Evolutionary conservation across 2,797 vertebrate genomes (phyloP).

Genomic region (Cossypha caffra): DNA sequence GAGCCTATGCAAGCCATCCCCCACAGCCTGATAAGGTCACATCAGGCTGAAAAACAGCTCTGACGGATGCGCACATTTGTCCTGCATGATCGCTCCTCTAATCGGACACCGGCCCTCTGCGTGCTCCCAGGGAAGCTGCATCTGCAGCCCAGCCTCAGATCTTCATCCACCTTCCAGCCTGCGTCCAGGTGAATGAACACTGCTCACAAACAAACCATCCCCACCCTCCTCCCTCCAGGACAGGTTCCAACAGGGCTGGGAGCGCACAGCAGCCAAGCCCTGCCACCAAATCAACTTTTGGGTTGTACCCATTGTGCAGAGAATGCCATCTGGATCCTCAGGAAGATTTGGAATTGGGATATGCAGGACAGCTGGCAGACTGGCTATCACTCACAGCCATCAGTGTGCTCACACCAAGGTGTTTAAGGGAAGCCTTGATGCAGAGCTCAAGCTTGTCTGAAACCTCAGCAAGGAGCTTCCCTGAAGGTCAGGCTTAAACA

Average conservation of each 20-base stretch:
- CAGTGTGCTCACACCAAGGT: not conserved
- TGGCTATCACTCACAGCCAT: not conserved
- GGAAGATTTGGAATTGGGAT: not conserved
- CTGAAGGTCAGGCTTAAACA: slow-evolving; percentile 18
- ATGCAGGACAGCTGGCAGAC: not conserved
- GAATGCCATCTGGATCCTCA: accelerated
- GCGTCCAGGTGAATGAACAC: not conserved
- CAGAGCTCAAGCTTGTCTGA: slow-evolving; percentile 5
- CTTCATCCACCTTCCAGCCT: not conserved
- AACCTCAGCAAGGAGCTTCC: slow-evolving; percentile 13
- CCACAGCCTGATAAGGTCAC: not conserved
- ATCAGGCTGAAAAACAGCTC: not conserved
- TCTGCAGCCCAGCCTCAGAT: not conserved
- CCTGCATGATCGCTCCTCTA: not conserved
- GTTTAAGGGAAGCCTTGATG: not conserved
- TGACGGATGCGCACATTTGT: not conserved
- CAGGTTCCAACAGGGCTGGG: slow-evolving; percentile 41
- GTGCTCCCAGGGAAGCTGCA: not conserved
- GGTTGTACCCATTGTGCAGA: not conserved
- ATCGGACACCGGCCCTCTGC: not conserved
- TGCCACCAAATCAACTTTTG: not conserved
- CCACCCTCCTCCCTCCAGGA: slow-evolving; percentile 6
- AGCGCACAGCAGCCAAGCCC: not conserved
- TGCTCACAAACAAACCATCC: not conserved
- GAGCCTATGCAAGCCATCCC: not conserved